Conservation (phyloP, 2,888 invertebrate species). For the Diogma glabrata region DNA sequence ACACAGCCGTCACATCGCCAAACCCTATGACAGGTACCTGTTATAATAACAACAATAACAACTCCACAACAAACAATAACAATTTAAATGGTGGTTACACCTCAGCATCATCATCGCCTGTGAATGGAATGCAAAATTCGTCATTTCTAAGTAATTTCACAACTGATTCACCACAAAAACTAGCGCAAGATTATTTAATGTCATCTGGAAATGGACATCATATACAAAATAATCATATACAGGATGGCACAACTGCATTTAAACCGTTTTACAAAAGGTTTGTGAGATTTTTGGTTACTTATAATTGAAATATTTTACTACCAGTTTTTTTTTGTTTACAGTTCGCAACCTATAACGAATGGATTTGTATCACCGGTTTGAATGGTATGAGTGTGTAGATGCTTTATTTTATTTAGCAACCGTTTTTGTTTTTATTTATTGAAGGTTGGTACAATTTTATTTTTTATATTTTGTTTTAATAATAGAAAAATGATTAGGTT, state of each 20-base stretch:
- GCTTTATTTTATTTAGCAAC: too few species aligned
- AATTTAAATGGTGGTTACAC: slow-evolving; percentile 21
- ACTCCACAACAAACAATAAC: slow-evolving; percentile 18
- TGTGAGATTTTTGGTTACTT: slow-evolving; percentile 28
- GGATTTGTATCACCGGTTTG: slow-evolving; percentile 69
- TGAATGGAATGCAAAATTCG: neutral
- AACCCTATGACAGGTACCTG: slow-evolving; percentile 43
- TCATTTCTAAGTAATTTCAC: slow-evolving; percentile 20
- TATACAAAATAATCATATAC: slow-evolving; percentile 30
- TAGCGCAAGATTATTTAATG: slow-evolving; percentile 11
- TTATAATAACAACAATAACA: slow-evolving; percentile 29
- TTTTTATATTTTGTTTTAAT: too few species aligned
- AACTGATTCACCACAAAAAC: slow-evolving; percentile 25
- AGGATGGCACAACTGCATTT: slow-evolving; percentile 50
- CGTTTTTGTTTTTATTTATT: too few species aligned
- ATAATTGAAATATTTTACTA: neutral
- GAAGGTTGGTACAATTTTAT: too few species aligned
- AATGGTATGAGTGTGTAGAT: too few species aligned
- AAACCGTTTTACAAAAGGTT: slow-evolving; percentile 88
- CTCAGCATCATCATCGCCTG: slow-evolving; percentile 4
- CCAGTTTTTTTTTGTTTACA: slow-evolving; percentile 21
- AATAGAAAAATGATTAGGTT: too few species aligned
- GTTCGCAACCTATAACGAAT: slow-evolving; percentile 59
- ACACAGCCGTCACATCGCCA: slow-evolving; percentile 33
- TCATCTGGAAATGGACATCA: slow-evolving; percentile 22